Evolutionary conservation across 2,797 vertebrate genomes (phyloP).

Genomic region (Thunnus albacares): DNA sequence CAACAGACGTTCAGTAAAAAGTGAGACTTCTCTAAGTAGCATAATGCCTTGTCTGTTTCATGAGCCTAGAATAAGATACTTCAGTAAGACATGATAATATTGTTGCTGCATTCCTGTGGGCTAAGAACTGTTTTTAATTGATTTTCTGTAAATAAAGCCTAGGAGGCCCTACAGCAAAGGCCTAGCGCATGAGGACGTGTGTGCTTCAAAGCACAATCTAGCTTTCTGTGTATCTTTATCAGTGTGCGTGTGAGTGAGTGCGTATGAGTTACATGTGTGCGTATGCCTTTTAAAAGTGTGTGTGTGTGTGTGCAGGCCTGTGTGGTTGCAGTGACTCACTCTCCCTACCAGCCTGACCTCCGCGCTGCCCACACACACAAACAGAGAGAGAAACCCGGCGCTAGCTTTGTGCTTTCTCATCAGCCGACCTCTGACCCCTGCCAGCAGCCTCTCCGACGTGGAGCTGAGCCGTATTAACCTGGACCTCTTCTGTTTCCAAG

Average conservation of each 20-base stretch:
- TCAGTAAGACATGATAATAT: conserved; percentile 25
- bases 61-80: conserved; percentile 23
- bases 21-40: conserved; percentile 42
- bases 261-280: background rate
- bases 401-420: conserved; percentile 76
- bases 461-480: conserved; percentile 75
- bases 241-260: conserved; percentile 12
- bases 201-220: conserved; percentile 48
- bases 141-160: conserved; percentile 71
- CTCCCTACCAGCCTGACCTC: conserved; percentile 68
- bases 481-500: conserved; percentile 59
- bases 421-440: conserved; percentile 64
- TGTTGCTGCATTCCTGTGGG: conserved; percentile 47
- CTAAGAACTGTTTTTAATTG: conserved; percentile 62
- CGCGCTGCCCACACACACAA: conserved; percentile 75
- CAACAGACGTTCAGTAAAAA: background rate
- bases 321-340: conserved; percentile 76
- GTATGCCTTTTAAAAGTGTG: conserved; percentile 24
- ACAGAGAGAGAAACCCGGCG: conserved; percentile 47
- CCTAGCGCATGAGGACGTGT: conserved; percentile 11
- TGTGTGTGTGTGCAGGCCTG: conserved; percentile 48
- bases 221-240: conserved; percentile 32
- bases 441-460: conserved; percentile 59
- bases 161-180: conserved; percentile 46
- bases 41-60: conserved; percentile 24